A percentile compares a stretch with the other conserved stretches of the same genome.
Conservation (phyloP, 2,888 invertebrate species). For the Leucophenga maculata region DNA sequence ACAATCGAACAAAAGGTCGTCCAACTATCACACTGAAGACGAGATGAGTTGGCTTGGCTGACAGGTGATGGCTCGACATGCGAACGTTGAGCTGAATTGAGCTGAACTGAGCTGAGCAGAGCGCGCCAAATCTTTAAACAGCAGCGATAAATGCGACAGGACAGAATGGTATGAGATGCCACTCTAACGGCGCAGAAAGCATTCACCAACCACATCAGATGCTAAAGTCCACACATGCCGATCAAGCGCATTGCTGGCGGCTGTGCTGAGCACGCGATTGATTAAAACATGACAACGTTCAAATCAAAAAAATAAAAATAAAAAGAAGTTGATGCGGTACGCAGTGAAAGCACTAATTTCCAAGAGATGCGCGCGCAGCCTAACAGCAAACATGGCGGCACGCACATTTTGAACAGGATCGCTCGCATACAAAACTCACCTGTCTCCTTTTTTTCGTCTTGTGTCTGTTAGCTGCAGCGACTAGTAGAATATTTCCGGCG, state of each 20-base stretch:
- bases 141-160: background rate
- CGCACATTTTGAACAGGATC: slow-evolving; percentile 1
- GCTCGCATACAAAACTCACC: slow-evolving; percentile 50
- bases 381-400: slow-evolving; percentile 36
- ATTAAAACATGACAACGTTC: slow-evolving; percentile 21
- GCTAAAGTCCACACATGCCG: slow-evolving; percentile 24
- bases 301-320: background rate
- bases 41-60: slow-evolving; percentile 45
- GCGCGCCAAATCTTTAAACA: background rate
- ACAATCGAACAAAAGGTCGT: background rate
- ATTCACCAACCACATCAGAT: slow-evolving; percentile 1
- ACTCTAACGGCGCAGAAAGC: background rate
- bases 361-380: slow-evolving; percentile 44
- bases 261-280: slow-evolving; percentile 43
- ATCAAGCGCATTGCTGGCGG: slow-evolving; percentile 25
- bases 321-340: background rate
- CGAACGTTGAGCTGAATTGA: slow-evolving; percentile 34
- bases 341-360: slow-evolving; percentile 46
- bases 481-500: slow-evolving; percentile 27
- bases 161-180: slow-evolving; percentile 9
- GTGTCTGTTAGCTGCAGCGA: slow-evolving; percentile 55
- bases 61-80: slow-evolving; percentile 60
- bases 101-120: background rate
- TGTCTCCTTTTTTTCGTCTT: slow-evolving; percentile 49
- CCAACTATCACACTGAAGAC: slow-evolving; percentile 46